These are phyloP conservation scores for Nematopogon swammerdamellus DNA, from an alignment of 2,888 invertebrate species.

Conservation along the genomic window DNA sequence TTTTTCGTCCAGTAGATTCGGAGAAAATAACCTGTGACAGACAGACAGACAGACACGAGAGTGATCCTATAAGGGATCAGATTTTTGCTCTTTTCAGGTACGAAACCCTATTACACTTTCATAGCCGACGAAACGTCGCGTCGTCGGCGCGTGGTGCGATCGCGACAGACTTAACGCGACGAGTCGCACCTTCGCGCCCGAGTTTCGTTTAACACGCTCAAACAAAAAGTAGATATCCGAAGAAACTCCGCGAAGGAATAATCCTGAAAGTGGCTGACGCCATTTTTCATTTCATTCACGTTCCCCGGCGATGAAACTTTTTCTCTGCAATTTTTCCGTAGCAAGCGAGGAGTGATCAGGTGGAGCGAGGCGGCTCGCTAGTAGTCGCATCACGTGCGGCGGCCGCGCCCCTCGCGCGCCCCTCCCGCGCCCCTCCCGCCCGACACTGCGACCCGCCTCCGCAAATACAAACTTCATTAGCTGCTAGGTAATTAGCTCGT, in stretches of 20 bases:
- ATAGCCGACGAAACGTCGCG: too few relatives aligned
- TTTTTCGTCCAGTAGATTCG: too few relatives aligned
- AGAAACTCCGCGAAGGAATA: slow-evolving; percentile 17
- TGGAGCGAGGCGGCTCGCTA: slow-evolving; percentile 34
- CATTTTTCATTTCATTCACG: slow-evolving; percentile 57
- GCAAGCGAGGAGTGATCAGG: slow-evolving; percentile 38
- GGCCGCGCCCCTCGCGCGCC: slow-evolving; percentile 25
- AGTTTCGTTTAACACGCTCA: too few relatives aligned
- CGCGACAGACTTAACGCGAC: too few relatives aligned
- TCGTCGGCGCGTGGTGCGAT: too few relatives aligned
- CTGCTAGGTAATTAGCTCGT: slow-evolving; percentile 57
- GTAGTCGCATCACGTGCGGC: slow-evolving; percentile 48
- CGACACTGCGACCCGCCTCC: slow-evolving; percentile 30
- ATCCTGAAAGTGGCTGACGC: slow-evolving; percentile 50
- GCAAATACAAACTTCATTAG: slow-evolving; percentile 58
- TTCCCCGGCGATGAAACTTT: slow-evolving; percentile 56
- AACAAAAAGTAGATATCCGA: too few relatives aligned
- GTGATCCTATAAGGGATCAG: too few relatives aligned
- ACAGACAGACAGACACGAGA: too few relatives aligned
- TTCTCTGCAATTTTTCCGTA: slow-evolving; percentile 56
- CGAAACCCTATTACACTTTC: too few relatives aligned
- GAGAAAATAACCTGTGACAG: too few relatives aligned
- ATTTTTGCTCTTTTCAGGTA: too few relatives aligned
- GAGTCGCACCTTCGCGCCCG: too few relatives aligned
- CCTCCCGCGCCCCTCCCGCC: slow-evolving; percentile 12